Conservation (phyloP, 2,113 vertebrate species). For the Ciconia maguari region DNA sequence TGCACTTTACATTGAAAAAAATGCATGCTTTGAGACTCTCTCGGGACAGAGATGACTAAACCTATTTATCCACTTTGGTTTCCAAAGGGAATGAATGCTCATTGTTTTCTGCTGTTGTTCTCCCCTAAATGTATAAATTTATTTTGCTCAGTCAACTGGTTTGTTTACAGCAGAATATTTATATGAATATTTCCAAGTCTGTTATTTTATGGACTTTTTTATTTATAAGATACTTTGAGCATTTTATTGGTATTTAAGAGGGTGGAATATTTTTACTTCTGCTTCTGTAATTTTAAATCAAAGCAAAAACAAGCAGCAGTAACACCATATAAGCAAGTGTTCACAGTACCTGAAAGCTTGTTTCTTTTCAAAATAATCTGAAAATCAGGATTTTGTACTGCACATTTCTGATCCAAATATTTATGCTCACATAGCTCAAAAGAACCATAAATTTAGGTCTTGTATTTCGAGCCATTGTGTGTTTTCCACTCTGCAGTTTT, state of each 20-base stretch:
- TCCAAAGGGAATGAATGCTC: background rate
- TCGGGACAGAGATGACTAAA: conserved; percentile 46
- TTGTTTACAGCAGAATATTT: conserved; percentile 28
- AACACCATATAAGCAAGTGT: background rate
- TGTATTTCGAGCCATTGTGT: background rate
- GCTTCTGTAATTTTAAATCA: background rate
- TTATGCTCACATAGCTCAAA: background rate
- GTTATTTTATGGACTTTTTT: background rate
- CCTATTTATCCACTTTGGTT: conserved; percentile 54
- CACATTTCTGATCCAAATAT: background rate
- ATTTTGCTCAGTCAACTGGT: background rate
- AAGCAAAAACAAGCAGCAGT: background rate
- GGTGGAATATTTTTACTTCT: background rate
- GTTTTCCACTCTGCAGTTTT: background rate
- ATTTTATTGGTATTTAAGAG: conserved; percentile 12
- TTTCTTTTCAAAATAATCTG: background rate
- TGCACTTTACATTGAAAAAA: conserved; percentile 29
- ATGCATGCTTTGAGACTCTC: background rate
- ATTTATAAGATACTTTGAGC: background rate
- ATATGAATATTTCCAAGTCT: background rate
- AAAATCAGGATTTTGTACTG: background rate
- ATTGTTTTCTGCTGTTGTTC: conserved; percentile 24
- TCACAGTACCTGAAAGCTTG: background rate
- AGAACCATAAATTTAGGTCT: background rate
- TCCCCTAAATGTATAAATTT: conserved; percentile 29